Evolutionary conservation across 2,113 vertebrate genomes (phyloP), one percentile per base, ranked within the genome.

Genomic region (Suricata suricatta): DNA sequence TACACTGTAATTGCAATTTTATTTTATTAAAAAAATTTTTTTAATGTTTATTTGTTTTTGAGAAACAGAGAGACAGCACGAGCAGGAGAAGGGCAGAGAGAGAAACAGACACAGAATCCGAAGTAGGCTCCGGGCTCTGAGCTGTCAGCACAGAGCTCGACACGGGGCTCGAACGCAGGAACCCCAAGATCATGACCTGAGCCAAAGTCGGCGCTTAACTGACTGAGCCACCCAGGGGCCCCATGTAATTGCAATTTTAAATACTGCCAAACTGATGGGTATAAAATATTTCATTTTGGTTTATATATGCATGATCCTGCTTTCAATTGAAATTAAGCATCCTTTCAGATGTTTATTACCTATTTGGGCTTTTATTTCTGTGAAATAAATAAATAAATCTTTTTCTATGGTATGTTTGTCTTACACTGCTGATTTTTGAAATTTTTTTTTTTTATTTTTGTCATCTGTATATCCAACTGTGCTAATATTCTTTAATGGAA

Each of bases 401-500:
- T 90, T 93, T 71, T 38, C 84, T 84, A 57, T 25, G 77, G 25
- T 66, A 35, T 96, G 12, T 50, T 93, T 93, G 8, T 93, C 50
- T 52, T 90, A 44, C 71, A 71, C 76, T 72, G 57, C 35, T 68
- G 74, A 91, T 54, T 41, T 77, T 54, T 44, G 44, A 69, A 83
- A 88, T 92, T 83, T 94, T 6, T 76, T 94, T 97, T 71, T 89
- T 94, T 89, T 72, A 47, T 47, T 87, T 84, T 85, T 66, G 29
- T n/a, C 47, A 76, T 52, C 72, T 63, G 19, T 41, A 81, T 44
- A 82, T 0, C n/a, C 25, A 79, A 15, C 25, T 66, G 54, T 41
- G 15, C 8, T 52, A 87, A 8, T 25, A 82, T 64, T 50, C 31
- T 96, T 89, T 44, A 91, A 79, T 57, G 4, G 72, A 89, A 93